These are phyloP conservation scores for Synanthedon vespiformis DNA, from an alignment of 2,888 invertebrate species.

Conservation along the genomic window DNA sequence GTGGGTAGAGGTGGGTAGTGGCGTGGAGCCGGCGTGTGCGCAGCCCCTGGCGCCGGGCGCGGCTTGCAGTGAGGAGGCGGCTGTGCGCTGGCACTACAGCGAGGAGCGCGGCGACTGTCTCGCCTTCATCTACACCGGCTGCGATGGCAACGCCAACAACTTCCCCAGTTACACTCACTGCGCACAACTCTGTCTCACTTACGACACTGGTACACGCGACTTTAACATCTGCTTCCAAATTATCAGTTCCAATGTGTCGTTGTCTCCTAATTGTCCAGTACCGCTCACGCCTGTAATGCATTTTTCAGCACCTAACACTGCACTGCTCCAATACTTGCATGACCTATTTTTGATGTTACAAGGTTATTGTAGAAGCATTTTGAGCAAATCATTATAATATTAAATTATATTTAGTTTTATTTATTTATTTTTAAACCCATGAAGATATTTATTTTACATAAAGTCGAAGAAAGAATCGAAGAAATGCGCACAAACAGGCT, in stretches of 20 bases:
- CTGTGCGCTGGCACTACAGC: conserved; percentile 81
- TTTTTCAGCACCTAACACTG: no score
- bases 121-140: conserved; percentile 87
- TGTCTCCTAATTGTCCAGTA: no score
- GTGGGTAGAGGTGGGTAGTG: conserved; percentile 11
- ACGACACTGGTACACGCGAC: conserved; percentile 2
- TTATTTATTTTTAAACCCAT: no score
- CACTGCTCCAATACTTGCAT: no score
- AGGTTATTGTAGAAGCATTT: no score
- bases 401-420: no score
- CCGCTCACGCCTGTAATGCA: no score
- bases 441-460: no score
- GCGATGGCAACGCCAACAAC: conserved; percentile 88
- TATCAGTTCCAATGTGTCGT: not conserved
- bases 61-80: conserved; percentile 19
- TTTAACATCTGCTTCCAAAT: not conserved
- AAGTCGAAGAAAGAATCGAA: no score
- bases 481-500: no score
- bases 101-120: conserved; percentile 76
- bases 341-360: no score
- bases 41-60: conserved; percentile 28
- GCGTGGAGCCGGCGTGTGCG: conserved; percentile 43
- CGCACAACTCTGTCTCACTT: conserved; percentile 35
- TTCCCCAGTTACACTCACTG: conserved; percentile 82
- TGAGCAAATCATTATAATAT: no score